Percentiles rank a stretch among this genome's conserved stretches.
Evolutionary conservation across 2,113 vertebrate species (phyloP).

Genomic region (Mus pahari): DNA sequence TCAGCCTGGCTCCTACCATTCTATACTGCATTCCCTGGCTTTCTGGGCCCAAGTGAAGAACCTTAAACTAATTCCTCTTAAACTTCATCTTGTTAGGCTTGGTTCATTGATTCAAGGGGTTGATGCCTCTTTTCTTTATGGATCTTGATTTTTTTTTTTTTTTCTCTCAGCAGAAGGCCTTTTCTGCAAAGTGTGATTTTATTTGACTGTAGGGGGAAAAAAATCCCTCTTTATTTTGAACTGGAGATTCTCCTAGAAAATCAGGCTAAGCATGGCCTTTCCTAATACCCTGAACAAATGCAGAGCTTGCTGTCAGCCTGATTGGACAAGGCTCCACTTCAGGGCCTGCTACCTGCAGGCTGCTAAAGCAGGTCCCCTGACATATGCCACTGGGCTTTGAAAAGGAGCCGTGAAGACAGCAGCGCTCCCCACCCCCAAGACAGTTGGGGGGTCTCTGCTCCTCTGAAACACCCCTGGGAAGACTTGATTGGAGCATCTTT

Average conservation of each 20-base stretch:
- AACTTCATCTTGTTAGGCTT: constrained; percentile 69
- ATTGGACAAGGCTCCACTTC: constrained; percentile 65
- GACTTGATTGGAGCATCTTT: constrained; percentile 54
- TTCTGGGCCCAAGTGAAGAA: constrained; percentile 60
- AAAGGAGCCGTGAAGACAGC: constrained; percentile 39
- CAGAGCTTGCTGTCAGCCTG: constrained; percentile 60
- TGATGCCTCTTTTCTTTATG: constrained; percentile 59
- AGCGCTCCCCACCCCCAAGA: constrained; percentile 1
- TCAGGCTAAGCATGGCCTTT: constrained; percentile 48
- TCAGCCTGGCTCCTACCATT: neutral
- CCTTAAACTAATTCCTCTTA: constrained; percentile 66
- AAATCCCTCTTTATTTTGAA: constrained; percentile 53
- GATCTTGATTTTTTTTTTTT: constrained; percentile 70
- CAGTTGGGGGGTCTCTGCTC: constrained; percentile 73
- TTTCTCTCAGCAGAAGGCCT: constrained; percentile 70
- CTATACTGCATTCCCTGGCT: constrained; percentile 25
- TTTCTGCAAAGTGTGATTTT: constrained; percentile 74
- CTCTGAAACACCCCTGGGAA: constrained; percentile 67
- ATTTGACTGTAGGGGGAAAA: constrained; percentile 37
- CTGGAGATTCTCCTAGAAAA: constrained; percentile 44
- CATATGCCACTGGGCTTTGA: constrained; percentile 35
- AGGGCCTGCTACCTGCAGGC: constrained; percentile 44
- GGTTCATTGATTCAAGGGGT: constrained; percentile 64
- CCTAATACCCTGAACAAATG: constrained; percentile 61
- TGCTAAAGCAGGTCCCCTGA: neutral